Conservation (phyloP, 2,113 vertebrate species). For the Phycodurus eques region DNA sequence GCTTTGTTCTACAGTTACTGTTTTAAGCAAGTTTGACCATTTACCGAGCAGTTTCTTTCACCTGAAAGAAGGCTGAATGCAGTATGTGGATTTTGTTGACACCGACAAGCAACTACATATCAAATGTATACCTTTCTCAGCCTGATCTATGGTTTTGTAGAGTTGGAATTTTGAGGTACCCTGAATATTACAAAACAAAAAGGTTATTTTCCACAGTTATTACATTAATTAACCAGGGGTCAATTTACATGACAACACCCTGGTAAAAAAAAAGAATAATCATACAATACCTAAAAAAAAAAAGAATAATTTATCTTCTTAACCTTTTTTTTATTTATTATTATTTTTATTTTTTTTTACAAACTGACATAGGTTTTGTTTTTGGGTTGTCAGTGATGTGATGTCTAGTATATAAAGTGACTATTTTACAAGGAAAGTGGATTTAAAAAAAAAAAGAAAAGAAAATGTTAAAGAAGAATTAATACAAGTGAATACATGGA, state of each 20-base stretch:
- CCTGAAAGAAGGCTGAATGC: not conserved
- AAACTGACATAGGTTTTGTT: too few relatives aligned
- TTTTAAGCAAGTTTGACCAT: not conserved
- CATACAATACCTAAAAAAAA: not conserved
- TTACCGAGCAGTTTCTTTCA: not conserved
- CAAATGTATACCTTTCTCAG: conserved; percentile 24
- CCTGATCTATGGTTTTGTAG: conserved; percentile 42
- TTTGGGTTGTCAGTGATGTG: too few relatives aligned
- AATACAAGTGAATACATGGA: not conserved
- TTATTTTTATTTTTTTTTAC: too few relatives aligned
- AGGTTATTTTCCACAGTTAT: not conserved
- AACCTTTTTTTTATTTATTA: too few relatives aligned
- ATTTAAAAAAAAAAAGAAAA: not conserved
- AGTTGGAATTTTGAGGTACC: conserved; percentile 30
- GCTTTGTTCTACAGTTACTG: not conserved
- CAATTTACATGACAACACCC: not conserved
- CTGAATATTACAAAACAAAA: not conserved
- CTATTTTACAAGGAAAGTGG: too few relatives aligned
- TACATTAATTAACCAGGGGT: not conserved
- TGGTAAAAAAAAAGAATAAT: not conserved
- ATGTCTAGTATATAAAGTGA: too few relatives aligned
- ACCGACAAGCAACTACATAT: conserved; percentile 48
- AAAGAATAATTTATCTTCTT: not conserved
- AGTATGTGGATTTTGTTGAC: conserved; percentile 1
- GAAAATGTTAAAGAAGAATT: not conserved